Base-by-base conservation (phyloP, 1,140 invertebrate species). In the Drusus annulatus region DNA sequence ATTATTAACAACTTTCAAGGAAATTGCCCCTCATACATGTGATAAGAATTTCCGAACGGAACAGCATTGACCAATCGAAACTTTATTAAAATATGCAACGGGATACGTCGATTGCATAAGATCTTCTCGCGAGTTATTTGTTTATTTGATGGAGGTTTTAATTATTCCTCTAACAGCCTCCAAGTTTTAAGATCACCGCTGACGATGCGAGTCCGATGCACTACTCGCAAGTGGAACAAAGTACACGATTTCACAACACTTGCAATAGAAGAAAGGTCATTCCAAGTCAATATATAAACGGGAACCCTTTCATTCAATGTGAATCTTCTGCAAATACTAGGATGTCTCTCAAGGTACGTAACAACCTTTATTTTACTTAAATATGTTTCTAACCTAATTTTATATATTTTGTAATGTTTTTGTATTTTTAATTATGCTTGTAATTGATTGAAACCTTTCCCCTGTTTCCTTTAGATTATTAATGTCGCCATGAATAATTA, bases 231-330 rank as follows among this genome's bases (percentile, higher is more conserved):
- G 62, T 16, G 36, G 21, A n/a, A 28, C 21, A 25, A 50, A 71
- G 45, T 45, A 23, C 68, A 45, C 36, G 36, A 45, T 45, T 45
- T 45, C 10, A 7, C 36, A 45, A 45, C 36, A 45, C 36, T 36
- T 45, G 36, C 36, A 45, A 45, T 45, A 45, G 36, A 45, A 45
- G 36, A 45, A 45, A 45, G 36, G 36, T 45, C 36, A 45, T 45
- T 45, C 36, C 7, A 75, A 58, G 71, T 75, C 54, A 75, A 54
- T 31, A 58, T 75, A 75, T 56, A 75, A 36, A 75, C 56, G 71
- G 71, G 71, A 56, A 25, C 56, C 25, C 15, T 75, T 58, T 23
- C 25, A 75, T 75, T 75, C 71, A 28, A 15, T 8, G 54, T 51
- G 68, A 71, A 50, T 71, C 25, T 50, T 58, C 58, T 13, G 25